Conservation (phyloP, 2,888 invertebrate genomes). For the Lithophane semibrunnea region DNA sequence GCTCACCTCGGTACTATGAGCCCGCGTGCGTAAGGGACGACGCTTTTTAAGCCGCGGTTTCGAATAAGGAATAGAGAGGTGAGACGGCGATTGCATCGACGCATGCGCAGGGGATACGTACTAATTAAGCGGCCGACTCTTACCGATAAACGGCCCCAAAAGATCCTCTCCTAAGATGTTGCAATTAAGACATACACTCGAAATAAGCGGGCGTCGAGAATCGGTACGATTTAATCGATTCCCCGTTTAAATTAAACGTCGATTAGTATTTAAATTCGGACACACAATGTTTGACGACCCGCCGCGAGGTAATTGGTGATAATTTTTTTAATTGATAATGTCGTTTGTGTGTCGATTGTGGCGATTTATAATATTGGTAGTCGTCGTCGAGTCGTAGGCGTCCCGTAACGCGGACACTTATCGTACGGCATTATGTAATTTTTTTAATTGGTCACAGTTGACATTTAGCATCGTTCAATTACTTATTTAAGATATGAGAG, state of each 20-base stretch:
- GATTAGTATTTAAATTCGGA: slow-evolving; percentile 85
- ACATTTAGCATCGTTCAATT: slow-evolving; percentile 74
- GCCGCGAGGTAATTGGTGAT: slow-evolving; percentile 83
- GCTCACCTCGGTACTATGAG: slow-evolving; percentile 61
- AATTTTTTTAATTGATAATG: slow-evolving; percentile 84
- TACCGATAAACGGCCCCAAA: slow-evolving; percentile 71
- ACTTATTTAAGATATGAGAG: slow-evolving; percentile 71
- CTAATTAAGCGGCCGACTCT: slow-evolving; percentile 84
- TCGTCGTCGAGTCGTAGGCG: slow-evolving; percentile 53
- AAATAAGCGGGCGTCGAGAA: slow-evolving; percentile 77
- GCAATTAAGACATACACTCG: slow-evolving; percentile 84
- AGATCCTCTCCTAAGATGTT: slow-evolving; percentile 71
- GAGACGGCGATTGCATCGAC: slow-evolving; percentile 85
- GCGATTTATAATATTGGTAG: slow-evolving; percentile 73
- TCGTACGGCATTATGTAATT: slow-evolving; percentile 62
- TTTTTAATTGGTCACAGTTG: slow-evolving; percentile 75
- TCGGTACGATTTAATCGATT: slow-evolving; percentile 81
- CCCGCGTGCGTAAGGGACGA: slow-evolving; percentile 69
- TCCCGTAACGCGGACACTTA: slow-evolving; percentile 56
- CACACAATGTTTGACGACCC: slow-evolving; percentile 80
- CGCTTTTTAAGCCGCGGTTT: slow-evolving; percentile 61
- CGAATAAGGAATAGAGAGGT: slow-evolving; percentile 84
- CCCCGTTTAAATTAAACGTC: slow-evolving; percentile 76
- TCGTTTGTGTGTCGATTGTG: slow-evolving; percentile 66
- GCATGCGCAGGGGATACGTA: slow-evolving; percentile 82